Evolutionary conservation across 2,113 vertebrate genomes (phyloP), one percentile per base, ranked within the genome.

Genomic region (Thymallus thymallus): DNA sequence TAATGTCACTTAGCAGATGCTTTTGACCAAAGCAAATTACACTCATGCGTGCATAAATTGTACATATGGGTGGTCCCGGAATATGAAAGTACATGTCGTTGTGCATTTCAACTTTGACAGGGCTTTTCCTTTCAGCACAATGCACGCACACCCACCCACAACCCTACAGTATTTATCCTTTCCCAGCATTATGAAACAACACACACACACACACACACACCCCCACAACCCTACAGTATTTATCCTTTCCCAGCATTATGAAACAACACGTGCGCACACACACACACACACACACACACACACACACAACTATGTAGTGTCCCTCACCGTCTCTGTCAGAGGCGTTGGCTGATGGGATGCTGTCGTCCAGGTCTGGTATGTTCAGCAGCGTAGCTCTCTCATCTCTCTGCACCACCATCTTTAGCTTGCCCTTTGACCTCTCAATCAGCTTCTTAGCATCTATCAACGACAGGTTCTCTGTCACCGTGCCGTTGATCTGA

Each of bases 381-480:
- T 99, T 98, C 86, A 98, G 88, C 76, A 99, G 88, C 0, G 98
- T 99, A 22, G 96, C 96, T 83, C 96, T 92, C 24, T 99, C 97
- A 68, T 98, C 97, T 89, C 97, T 93, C 85, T 99, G 98, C 86
- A 99, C 98, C 14, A 99, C 97, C 97, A 99, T 98, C 91, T 98
- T 99, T 90, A 99, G 91, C 90, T 99, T 99, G 90, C 98, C 97
- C 93, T 98, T 99, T 81, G 98, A 99, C 90, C 96, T 95, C 91
- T 99, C 98, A 85, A 99, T 99, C 91, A 99, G 92, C 69, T 98
- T 99, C 91, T 99, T 98, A 79, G 97, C 98, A 75, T 99, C 97
- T 84, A 97, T 96, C 93, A 99, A 89, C 73, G 98, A 99, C 93
- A 99, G 96, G 85, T 99, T 99, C 93, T 99, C 98, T 0, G 98